Evolutionary conservation across 2,797 vertebrate genomes (phyloP).

Genomic region (Apogon hyalosoma): DNA sequence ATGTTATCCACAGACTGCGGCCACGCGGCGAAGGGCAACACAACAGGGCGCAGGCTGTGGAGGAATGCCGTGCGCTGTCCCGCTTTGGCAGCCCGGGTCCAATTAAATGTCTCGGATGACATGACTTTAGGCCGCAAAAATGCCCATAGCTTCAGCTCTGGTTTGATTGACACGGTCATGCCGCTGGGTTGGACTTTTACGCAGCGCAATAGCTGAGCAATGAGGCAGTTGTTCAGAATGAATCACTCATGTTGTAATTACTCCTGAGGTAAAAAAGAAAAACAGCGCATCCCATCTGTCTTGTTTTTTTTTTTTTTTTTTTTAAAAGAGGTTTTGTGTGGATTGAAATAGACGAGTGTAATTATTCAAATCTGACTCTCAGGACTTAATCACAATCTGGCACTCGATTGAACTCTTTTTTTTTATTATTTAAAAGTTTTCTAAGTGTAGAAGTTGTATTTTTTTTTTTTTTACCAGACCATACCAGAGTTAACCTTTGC

Average conservation of each 20-base stretch:
- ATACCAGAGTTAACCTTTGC: too few species aligned
- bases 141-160: conserved; percentile 87
- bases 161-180: conserved; percentile 87
- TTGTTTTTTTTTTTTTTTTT: conserved; percentile 4
- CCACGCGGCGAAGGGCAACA: conserved; percentile 68
- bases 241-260: conserved; percentile 49
- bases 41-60: conserved; percentile 84
- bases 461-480: too few species aligned
- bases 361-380: too few species aligned
- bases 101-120: conserved; percentile 95
- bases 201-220: conserved; percentile 81
- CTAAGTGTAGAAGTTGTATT: too few species aligned
- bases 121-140: conserved; percentile 96
- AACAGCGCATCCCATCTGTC: conserved; percentile 37
- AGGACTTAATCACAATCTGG: too few species aligned
- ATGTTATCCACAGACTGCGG: conserved; percentile 54
- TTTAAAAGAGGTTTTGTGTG: background rate
- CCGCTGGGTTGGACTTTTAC: conserved; percentile 63
- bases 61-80: conserved; percentile 90
- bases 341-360: too few species aligned
- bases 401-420: too few species aligned
- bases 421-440: too few species aligned
- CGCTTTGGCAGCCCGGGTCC: conserved; percentile 87
- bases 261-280: conserved; percentile 32
- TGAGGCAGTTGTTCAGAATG: conserved; percentile 80